Conservation (phyloP, 2,888 invertebrate genomes). For the Osmoderma eremita region DNA sequence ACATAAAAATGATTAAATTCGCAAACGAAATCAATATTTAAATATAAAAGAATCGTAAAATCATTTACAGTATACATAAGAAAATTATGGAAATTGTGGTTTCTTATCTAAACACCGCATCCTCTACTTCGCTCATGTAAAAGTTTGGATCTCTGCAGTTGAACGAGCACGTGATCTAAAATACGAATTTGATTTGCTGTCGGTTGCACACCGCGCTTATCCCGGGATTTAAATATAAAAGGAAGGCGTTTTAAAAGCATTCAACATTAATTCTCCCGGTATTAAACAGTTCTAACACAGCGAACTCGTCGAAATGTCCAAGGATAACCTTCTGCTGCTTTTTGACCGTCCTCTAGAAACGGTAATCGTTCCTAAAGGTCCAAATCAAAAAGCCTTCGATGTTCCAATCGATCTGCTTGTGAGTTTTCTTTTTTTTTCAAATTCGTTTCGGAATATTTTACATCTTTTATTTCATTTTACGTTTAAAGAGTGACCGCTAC, state of each 20-base stretch:
- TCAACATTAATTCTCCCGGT: neutral
- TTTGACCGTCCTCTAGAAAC: slow-evolving; percentile 83
- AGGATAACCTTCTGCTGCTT: slow-evolving; percentile 71
- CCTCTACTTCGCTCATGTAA: neutral
- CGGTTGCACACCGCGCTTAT: slow-evolving; percentile 21
- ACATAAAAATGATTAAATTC: neutral
- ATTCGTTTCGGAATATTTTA: slow-evolving; percentile 10
- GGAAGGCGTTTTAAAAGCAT: neutral
- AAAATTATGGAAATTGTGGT: slow-evolving; percentile 22
- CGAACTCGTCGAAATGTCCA: slow-evolving; percentile 50
- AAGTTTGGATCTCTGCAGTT: neutral
- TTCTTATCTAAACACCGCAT: slow-evolving; percentile 34
- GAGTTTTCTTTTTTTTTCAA: slow-evolving; percentile 57
- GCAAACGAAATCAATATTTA: neutral
- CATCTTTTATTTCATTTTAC: slow-evolving; percentile 18
- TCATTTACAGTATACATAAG: neutral
- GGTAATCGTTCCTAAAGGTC: slow-evolving; percentile 80
- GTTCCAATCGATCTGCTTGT: slow-evolving; percentile 72
- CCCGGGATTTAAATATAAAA: slow-evolving; percentile 29
- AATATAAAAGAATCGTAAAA: neutral
- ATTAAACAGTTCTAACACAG: neutral
- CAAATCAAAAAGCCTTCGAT: slow-evolving; percentile 70
- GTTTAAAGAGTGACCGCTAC: slow-evolving; percentile 66
- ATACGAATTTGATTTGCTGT: neutral
- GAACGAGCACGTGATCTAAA: slow-evolving; percentile 6